Conservation (phyloP, 2,797 vertebrate genomes). For the Sandelia bainsii region DNA sequence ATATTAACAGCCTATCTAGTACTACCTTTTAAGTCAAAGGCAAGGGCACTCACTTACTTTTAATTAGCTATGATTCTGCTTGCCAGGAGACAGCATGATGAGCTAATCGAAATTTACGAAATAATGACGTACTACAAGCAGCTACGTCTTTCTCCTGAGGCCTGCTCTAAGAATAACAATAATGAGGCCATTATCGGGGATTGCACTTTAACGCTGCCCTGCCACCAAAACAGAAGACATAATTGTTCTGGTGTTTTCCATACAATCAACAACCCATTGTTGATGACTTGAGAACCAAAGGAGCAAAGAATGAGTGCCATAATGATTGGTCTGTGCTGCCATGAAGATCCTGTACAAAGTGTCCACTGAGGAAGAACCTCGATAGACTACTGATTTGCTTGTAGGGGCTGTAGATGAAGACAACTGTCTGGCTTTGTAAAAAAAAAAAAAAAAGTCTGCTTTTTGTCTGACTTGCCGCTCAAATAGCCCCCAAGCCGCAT, state of each 20-base stretch:
- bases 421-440: conserved; percentile 88
- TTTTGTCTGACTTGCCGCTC: conserved; percentile 74
- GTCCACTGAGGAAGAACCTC: conserved; percentile 92
- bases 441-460: conserved; percentile 67
- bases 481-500: conserved; percentile 78
- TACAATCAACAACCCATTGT: conserved; percentile 99
- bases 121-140: conserved; percentile 94
- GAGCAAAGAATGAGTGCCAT: conserved; percentile 92
- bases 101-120: conserved; percentile 98
- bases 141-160: conserved; percentile 92
- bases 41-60: conserved; percentile 87
- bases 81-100: conserved; percentile 95
- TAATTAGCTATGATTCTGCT: conserved; percentile 97
- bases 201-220: conserved; percentile 93
- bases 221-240: conserved; percentile 95
- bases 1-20: conserved; percentile 94
- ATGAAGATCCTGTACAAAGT: conserved; percentile 91
- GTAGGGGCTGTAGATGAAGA: conserved; percentile 90
- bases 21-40: conserved; percentile 97
- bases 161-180: conserved; percentile 97
- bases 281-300: conserved; percentile 94
- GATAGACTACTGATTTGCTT: conserved; percentile 94
- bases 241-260: conserved; percentile 97
- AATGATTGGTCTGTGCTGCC: conserved; percentile 95
- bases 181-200: conserved; percentile 98